Evolutionary conservation across 1,140 invertebrate species (phyloP), one percentile per base, ranked within the genome.

Genomic region (Cotesia chilonis): DNA sequence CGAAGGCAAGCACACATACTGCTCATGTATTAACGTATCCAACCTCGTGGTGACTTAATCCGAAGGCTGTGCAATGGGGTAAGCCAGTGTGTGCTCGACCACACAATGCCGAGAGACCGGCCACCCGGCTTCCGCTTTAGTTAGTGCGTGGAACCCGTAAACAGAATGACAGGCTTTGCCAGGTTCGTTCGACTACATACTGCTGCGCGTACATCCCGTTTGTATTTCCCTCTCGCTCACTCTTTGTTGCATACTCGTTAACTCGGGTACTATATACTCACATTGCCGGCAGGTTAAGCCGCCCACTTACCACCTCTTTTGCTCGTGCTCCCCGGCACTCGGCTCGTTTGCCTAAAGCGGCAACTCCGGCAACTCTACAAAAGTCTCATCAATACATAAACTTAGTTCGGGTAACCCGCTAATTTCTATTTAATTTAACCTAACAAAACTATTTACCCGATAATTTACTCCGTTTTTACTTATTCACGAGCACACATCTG

Each of bases 61-160:
- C 72, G 41, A 57, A 71, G 71, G 41, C 55, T 71, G 41, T 47
- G 38, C 36, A 70, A 60, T 28, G 77, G 75, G 60, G 71, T 76
- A 74, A 74, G 64, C 72, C 38, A 76, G 65, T 76, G 41, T 47
- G 41, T 47, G 61, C 70, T 59, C 64, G 68, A 70, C 71, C 70
- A 76, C 72, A 78, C 77, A 78, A 78, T 78, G 74, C 64, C 55
- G 36, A 47, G 41, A 47, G 41, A 51, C 17, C 38, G 78, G 75
- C 76, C 78, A 79, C 78, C 78, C 78, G 73, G 75, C 74, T 78
- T 79, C 75, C 76, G 75, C 72, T 78, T 76, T 79, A 79, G 78
- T 79, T 78, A 79, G 73, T 76, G 70, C 73, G 73, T 79, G 75
- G 74, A 78, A 60, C 14, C 70, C 60, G 76, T 77, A 75, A 77